A percentile compares a stretch with the other conserved stretches of the same genome.
Evolutionary conservation across 2,113 vertebrate genomes (phyloP).

Genomic region (Thomomys bottae): DNA sequence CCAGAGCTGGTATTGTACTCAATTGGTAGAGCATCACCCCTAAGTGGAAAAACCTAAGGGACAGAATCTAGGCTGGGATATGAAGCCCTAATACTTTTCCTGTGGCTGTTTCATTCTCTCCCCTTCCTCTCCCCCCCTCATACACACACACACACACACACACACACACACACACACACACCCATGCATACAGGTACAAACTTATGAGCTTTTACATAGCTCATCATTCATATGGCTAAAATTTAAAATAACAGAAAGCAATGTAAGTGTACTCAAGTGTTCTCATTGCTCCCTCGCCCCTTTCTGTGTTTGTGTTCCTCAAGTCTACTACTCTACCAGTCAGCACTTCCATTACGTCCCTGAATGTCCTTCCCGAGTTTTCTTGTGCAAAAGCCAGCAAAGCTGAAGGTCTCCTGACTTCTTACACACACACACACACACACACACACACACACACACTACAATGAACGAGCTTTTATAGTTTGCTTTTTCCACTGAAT

Average conservation of each 20-base stretch:
- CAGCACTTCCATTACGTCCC: background rate
- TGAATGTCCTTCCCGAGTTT: background rate
- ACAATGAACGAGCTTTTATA: background rate
- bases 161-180: no score
- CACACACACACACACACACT: background rate
- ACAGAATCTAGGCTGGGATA: no score
- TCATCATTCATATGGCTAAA: background rate
- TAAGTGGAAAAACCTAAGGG: no score
- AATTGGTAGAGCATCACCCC: no score
- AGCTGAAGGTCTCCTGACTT: background rate
- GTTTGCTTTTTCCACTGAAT: conserved; percentile 36
- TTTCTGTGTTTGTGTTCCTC: background rate
- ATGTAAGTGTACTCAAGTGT: background rate
- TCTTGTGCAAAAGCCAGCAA: conserved; percentile 16
- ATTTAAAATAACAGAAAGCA: background rate
- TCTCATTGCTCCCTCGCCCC: background rate
- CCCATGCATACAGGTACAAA: no score
- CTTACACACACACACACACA: background rate
- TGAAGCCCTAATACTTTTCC: no score
- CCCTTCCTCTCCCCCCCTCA: no score
- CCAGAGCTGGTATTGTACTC: no score
- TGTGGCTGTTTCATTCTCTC: no score
- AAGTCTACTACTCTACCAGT: background rate
- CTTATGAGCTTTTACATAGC: no score
- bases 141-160: no score